Evolutionary conservation across 2,797 vertebrate species (phyloP), one percentile per base, ranked within the genome.

Genomic region (Catamblyrhynchus diadema): DNA sequence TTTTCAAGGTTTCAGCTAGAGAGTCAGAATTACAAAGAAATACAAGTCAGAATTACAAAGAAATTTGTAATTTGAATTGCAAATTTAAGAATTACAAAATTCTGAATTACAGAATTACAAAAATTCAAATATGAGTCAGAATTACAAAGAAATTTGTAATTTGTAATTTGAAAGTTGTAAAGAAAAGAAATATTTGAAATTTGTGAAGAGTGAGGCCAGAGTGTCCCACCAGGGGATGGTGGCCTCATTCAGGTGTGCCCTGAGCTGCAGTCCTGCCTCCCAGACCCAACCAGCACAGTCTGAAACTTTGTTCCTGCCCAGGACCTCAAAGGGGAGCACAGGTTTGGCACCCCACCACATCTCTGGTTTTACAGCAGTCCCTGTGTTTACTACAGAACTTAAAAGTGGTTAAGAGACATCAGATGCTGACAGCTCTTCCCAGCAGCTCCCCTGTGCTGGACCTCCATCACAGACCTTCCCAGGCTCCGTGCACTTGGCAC

Each of bases 361-460:
- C 42, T 85, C 57, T 88, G 70, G 61, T 90, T 95, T 91, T 78
- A 60, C 78, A 87, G 73, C 56, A 84, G 84, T 62, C 45, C 17
- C 27, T 6, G 5, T 88, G 83, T 86, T 94, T 95, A 94, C 85
- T 95, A 72, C 51, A 54, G 83, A 75, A 35, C 70, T 94, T 69
- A 78, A 83, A 93, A 83, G 86, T 66, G 74, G 39, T 91, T 84
- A 25, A 28, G 73, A 93, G 48, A 60, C 86, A 86, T 91, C 66
- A 62, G 37, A 94, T 42, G 88, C 91, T 84, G 85, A 90, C 83
- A 93, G 88, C 35, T 84, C 54, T 90, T 91, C 91, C 88, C 80
- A 86, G 85, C 62, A 92, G 69, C 62, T 88, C 51, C 35, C 57
- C 73, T 90, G 53, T 39, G 69, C 88, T 92, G 80, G 61, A 88